Conservation (phyloP, 2,888 invertebrate genomes). For the Mantis religiosa region DNA sequence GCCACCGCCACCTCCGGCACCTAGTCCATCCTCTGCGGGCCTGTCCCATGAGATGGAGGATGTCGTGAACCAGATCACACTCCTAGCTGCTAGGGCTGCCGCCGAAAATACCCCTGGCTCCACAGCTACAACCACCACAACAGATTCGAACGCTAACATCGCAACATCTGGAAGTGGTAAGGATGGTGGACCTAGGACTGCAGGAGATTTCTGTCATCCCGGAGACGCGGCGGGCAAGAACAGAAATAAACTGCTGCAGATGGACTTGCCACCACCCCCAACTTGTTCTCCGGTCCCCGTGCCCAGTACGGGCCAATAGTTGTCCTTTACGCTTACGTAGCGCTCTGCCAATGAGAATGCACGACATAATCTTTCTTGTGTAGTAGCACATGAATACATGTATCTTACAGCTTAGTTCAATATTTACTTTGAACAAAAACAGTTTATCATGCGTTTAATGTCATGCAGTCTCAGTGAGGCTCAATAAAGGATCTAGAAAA, state of each 20-base stretch:
- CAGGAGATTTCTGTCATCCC: slow-evolving; percentile 51
- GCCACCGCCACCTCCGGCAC: slow-evolving; percentile 29
- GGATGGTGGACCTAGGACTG: slow-evolving; percentile 6
- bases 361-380: background rate
- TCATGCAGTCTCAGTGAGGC: background rate
- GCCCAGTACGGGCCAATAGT: slow-evolving; percentile 10
- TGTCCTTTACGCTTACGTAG: background rate
- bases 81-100: slow-evolving; percentile 71
- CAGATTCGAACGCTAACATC: slow-evolving; percentile 56
- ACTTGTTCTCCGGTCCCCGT: slow-evolving; percentile 51
- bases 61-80: slow-evolving; percentile 76
- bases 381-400: background rate
- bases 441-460: background rate
- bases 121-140: slow-evolving; percentile 39
- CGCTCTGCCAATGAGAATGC: background rate
- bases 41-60: slow-evolving; percentile 78
- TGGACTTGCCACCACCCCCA: slow-evolving; percentile 46
- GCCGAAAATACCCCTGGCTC: slow-evolving; percentile 48
- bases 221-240: slow-evolving; percentile 43
- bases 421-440: background rate
- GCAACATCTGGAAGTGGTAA: slow-evolving; percentile 24
- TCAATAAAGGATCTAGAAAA: background rate
- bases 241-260: slow-evolving; percentile 46
- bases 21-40: slow-evolving; percentile 48
- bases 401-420: background rate